Evolutionary conservation across 2,113 vertebrate species (phyloP).

Genomic region (Tychaedon coryphoeus): DNA sequence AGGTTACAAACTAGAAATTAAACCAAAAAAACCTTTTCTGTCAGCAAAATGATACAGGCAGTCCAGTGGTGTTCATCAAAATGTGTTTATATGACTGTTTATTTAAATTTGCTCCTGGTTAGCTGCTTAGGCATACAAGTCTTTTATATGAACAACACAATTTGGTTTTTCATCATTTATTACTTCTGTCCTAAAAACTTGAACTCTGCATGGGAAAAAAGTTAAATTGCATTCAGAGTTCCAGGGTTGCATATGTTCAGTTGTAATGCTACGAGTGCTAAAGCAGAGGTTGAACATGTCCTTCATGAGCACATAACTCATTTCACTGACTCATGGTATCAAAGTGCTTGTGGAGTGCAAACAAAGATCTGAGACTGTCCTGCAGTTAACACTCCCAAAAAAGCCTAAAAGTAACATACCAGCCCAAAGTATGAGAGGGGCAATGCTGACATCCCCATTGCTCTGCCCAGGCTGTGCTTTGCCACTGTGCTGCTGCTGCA

Average conservation of each 20-base stretch:
- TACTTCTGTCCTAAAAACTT: background rate
- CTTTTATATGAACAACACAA: background rate
- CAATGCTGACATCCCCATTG: background rate
- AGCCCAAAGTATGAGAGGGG: background rate
- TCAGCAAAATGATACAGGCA: background rate
- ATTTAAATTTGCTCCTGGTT: background rate
- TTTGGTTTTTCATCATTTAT: background rate
- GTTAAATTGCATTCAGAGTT: background rate
- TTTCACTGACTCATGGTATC: background rate
- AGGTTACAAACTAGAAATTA: background rate
- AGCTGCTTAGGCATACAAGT: background rate
- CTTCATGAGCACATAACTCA: background rate
- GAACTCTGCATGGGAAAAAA: background rate
- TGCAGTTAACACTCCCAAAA: background rate
- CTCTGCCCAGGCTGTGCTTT: background rate
- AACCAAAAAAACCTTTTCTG: background rate
- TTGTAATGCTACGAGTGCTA: background rate
- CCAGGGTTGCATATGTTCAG: background rate
- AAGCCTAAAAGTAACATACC: background rate
- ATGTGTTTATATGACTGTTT: background rate
- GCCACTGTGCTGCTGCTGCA: background rate
- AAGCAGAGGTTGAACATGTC: background rate
- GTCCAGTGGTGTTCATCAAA: background rate
- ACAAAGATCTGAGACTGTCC: background rate
- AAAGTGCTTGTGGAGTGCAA: background rate